Base-by-base conservation (phyloP, 1,140 invertebrate genomes). In the Calephelis nemesis region DNA sequence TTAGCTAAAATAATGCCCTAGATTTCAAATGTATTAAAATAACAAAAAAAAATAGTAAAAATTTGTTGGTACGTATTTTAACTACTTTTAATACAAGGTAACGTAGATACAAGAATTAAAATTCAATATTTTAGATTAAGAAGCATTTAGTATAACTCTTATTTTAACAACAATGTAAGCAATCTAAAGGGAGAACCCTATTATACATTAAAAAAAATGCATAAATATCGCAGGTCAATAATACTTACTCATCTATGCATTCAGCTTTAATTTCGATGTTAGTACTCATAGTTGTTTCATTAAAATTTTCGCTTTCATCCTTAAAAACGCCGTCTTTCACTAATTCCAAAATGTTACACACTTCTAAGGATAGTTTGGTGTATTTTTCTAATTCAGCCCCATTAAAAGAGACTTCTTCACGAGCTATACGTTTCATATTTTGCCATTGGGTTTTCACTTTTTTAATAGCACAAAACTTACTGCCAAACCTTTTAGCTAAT, bases 391-490 rank as follows among this genome's bases (percentile, higher is more conserved):
- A 39, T 4, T 73, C 70, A 0, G 79, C 62, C 8, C 85, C 88
- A 39, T 84, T 84, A 15, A 74, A 47, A 9, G 82, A 71, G 52
- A 91, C 83, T 70, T 92, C 91, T 70, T 88, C 86, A 6, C 89
- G 84, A 15, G 90, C 88, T 47, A 90, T 90, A 12, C 87, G 76
- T 72, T 91, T 92, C 90, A 92, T 92, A 66, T 91, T 92, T 60
- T 92, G 87, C 90, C 90, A 92, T 63, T 91, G 87, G 13, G 86
- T 90, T 73, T 91, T 91, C 6, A 92, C 81, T 76, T 91, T 91
- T 69, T 91, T 92, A 19, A 83, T 83, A 10, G 87, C 83, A 19
- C 71, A 72, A 74, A 91, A 91, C 67, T 92, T 91, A 40, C 58
- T 78, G 6, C 89, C 91, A 66, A 88, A 91, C 69, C 77, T 86